A percentile compares a stretch with the other conserved stretches of the same genome.
Conservation (phyloP, 2,888 invertebrate species). For the Ecliptopera silaceata region DNA sequence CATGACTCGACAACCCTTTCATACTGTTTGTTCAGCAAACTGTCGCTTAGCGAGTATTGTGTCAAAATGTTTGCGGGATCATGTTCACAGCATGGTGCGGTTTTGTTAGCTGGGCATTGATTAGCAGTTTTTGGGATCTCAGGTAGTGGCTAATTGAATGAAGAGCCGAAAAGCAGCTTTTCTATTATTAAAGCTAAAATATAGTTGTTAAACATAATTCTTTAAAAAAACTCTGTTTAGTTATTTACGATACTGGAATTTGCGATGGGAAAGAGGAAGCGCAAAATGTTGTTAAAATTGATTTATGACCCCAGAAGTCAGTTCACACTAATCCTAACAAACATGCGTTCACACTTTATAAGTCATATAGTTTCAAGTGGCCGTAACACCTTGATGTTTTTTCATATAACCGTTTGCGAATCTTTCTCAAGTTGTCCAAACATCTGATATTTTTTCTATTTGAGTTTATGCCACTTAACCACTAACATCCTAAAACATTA, state of each 20-base stretch:
- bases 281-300: conserved; percentile 1
- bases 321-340: background rate
- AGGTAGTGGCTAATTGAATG: conserved; percentile 13
- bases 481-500: conserved; percentile 12
- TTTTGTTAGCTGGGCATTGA: conserved; percentile 16
- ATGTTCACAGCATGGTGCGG: conserved; percentile 54
- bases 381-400: background rate
- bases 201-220: background rate
- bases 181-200: background rate
- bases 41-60: conserved; percentile 53
- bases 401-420: background rate
- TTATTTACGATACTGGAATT: too few species aligned
- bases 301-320: background rate
- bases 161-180: background rate
- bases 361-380: conserved; percentile 9
- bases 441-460: conserved; percentile 28
- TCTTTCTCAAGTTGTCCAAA: conserved; percentile 8
- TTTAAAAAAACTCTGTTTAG: too few species aligned
- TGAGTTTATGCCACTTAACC: conserved; percentile 43
- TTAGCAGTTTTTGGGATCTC: background rate
- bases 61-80: conserved; percentile 62
- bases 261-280: background rate
- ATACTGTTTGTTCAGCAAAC: conserved; percentile 53
- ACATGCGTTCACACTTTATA: conserved; percentile 17
- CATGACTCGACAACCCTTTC: conserved; percentile 51